Percentiles rank a stretch among this genome's conserved stretches.
Evolutionary conservation across 2,888 invertebrate genomes (phyloP).

Genomic region (Chrysolina oricalcia): DNA sequence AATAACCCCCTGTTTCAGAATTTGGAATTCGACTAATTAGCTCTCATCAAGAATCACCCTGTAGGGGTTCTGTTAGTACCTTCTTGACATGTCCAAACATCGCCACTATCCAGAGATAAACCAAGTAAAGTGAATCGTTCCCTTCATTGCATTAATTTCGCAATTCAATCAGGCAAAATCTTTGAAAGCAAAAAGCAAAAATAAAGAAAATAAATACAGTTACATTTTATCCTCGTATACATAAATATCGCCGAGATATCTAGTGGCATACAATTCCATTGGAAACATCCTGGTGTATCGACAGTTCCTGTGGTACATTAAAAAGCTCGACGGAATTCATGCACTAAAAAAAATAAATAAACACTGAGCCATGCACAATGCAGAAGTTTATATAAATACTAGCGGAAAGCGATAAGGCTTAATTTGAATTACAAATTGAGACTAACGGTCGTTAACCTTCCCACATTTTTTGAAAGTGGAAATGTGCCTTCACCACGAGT

Average conservation of each 20-base stretch:
- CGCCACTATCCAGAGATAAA: neutral
- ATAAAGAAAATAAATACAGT: slow-evolving; percentile 33
- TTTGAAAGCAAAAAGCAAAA: slow-evolving; percentile 35
- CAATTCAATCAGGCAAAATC: neutral
- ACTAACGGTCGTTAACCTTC: slow-evolving; percentile 9
- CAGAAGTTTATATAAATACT: slow-evolving; percentile 2
- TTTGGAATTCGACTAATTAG: too few relatives aligned
- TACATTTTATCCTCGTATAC: slow-evolving; percentile 56
- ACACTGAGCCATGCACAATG: slow-evolving; percentile 28
- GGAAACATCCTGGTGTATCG: slow-evolving; percentile 15
- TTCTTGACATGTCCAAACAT: too few relatives aligned
- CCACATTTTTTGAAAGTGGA: neutral
- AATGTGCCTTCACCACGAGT: too few relatives aligned
- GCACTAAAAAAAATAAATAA: slow-evolving; percentile 46
- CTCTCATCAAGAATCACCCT: too few relatives aligned
- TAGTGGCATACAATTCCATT: slow-evolving; percentile 27
- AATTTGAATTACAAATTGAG: slow-evolving; percentile 15
- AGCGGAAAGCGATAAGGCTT: neutral
- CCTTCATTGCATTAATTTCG: neutral
- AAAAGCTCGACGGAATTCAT: slow-evolving; percentile 24
- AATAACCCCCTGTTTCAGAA: too few relatives aligned
- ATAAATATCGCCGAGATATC: slow-evolving; percentile 12
- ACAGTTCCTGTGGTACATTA: neutral
- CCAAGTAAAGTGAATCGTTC: too few relatives aligned
- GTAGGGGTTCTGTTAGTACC: too few relatives aligned